Conservation (phyloP, 2,113 vertebrate species). For the Eira barbara region DNA sequence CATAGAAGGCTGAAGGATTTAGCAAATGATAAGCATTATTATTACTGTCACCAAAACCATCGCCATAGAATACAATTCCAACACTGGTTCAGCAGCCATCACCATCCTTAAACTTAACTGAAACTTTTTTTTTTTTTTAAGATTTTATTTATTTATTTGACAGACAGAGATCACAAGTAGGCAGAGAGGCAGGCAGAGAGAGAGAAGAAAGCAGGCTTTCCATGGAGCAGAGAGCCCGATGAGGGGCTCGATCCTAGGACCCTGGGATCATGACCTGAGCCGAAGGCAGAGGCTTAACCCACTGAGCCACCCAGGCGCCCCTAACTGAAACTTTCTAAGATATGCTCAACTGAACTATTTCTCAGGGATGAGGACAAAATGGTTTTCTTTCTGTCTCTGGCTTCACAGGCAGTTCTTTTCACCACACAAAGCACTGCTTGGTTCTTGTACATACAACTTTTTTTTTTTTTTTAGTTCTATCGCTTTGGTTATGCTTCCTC, state of each 20-base stretch:
- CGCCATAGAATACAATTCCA: not conserved
- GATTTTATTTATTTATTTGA: too few species aligned
- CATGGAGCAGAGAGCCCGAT: too few species aligned
- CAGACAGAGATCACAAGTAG: too few species aligned
- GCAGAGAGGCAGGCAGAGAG: too few species aligned
- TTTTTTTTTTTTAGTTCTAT: not conserved
- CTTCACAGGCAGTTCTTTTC: not conserved
- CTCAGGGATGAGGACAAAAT: not conserved
- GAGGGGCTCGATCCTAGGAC: too few species aligned
- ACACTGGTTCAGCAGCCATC: not conserved
- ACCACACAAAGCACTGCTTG: not conserved
- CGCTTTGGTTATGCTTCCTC: not conserved
- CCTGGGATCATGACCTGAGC: too few species aligned
- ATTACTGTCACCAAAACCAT: not conserved
- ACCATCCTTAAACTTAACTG: not conserved
- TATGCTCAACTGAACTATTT: not conserved
- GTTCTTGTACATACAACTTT: not conserved
- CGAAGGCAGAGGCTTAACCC: too few species aligned
- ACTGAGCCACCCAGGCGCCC: too few species aligned
- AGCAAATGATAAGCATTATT: not conserved
- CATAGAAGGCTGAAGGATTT: not conserved
- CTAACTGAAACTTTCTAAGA: not conserved
- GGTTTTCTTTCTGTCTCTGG: not conserved
- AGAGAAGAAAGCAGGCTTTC: too few species aligned
- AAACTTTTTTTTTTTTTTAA: not conserved